Evolutionary conservation across 2,113 vertebrate species (phyloP).

Genomic region (Promerops cafer): DNA sequence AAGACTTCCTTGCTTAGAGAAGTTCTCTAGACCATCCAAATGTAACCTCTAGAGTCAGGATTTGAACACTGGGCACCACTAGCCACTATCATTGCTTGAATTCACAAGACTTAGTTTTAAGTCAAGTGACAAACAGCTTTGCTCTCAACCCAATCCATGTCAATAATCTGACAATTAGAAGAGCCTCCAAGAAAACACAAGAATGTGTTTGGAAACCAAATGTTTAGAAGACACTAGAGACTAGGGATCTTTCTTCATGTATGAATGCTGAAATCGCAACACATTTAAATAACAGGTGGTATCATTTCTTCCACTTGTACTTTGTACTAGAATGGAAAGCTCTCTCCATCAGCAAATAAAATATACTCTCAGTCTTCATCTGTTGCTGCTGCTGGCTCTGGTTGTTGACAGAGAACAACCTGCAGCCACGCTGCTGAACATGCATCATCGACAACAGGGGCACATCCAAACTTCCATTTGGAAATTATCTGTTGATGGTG

Average conservation of each 20-base stretch:
- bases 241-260: not conserved
- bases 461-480: not conserved
- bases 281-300: not conserved
- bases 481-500: not conserved
- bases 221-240: not conserved
- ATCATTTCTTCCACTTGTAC: not conserved
- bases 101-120: not conserved
- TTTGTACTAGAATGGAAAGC: not conserved
- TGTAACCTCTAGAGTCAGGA: not conserved
- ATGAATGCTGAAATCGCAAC: not conserved
- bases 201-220: not conserved
- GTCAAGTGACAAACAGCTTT: not conserved
- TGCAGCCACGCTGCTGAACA: not conserved
- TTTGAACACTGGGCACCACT: not conserved
- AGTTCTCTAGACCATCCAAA: not conserved
- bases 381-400: not conserved
- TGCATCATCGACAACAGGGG: not conserved
- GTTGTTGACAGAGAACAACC: not conserved
- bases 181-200: not conserved
- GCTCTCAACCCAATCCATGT: not conserved
- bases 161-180: not conserved
- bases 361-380: not conserved
- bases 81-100: not conserved
- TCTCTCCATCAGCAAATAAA: not conserved
- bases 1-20: not conserved